Conservation (phyloP, 2,888 invertebrate genomes). For the Laothoe populi region DNA sequence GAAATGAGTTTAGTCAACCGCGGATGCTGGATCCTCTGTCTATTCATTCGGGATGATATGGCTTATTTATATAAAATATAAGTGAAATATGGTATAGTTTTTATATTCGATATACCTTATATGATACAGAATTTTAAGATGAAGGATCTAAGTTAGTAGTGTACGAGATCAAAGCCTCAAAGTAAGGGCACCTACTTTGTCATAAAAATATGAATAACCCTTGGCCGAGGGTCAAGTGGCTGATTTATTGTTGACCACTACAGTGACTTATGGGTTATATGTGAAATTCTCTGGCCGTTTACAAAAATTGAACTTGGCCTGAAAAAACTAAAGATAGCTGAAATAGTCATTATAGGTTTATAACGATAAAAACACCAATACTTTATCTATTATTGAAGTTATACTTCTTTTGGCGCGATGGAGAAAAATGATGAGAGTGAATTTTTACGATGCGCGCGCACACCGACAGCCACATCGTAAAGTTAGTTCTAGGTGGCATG, state of each 20-base stretch:
- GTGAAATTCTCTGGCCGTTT: neutral
- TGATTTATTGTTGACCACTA: slow-evolving; percentile 23
- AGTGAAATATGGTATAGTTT: neutral
- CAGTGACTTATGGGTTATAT: slow-evolving; percentile 14
- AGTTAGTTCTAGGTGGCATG: no score
- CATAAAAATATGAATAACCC: slow-evolving; percentile 23
- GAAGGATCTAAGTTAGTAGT: neutral
- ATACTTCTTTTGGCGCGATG: no score
- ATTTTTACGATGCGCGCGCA: no score
- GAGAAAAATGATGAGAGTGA: no score
- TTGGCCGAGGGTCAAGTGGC: slow-evolving; percentile 14
- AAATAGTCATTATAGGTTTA: neutral
- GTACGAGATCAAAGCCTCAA: slow-evolving; percentile 17
- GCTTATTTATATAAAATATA: no score
- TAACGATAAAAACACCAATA: neutral
- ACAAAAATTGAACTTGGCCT: neutral
- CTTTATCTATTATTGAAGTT: no score
- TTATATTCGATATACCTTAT: neutral
- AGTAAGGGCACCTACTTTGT: slow-evolving; percentile 11
- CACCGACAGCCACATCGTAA: no score
- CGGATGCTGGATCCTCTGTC: no score
- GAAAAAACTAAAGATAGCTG: neutral
- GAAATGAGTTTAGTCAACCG: no score
- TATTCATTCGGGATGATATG: no score
- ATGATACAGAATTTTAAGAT: neutral